Evolutionary conservation across 2,113 vertebrate genomes (phyloP).

Genomic region (Sylvilagus bachmani): DNA sequence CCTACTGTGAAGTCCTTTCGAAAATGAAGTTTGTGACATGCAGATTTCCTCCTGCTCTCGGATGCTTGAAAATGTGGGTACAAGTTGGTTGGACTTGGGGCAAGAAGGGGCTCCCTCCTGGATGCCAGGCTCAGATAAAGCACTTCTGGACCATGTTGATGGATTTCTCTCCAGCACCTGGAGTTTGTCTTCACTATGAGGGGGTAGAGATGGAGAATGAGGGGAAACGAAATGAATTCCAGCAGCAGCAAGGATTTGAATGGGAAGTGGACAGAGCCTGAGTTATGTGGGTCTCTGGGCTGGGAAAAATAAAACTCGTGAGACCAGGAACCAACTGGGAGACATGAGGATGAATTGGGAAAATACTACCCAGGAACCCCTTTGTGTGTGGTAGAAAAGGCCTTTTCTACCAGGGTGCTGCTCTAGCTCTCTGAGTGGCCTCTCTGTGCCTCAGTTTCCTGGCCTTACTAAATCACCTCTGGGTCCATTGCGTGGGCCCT

Average conservation of each 20-base stretch:
- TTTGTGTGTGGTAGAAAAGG: background rate
- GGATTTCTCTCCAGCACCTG: constrained; percentile 24
- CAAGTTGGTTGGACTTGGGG: background rate
- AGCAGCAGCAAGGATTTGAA: constrained; percentile 30
- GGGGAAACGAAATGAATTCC: constrained; percentile 23
- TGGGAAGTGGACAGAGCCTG: constrained; percentile 9
- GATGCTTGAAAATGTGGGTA: background rate
- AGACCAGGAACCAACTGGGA: background rate
- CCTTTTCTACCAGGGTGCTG: background rate
- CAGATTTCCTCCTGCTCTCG: background rate
- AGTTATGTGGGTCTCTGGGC: constrained; percentile 48
- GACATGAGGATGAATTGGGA: background rate
- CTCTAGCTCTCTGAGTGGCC: background rate
- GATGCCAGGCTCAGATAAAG: background rate
- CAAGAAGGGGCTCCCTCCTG: background rate
- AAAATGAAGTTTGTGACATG: background rate
- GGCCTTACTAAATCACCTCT: background rate
- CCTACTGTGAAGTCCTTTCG: background rate
- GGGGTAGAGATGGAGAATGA: background rate
- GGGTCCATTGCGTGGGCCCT: background rate
- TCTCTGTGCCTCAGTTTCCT: background rate
- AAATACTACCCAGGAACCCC: background rate
- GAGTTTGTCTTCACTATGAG: background rate
- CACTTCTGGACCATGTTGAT: background rate
- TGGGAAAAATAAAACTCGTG: constrained; percentile 37